phyloP scores from a whole-genome alignment of 2,888 invertebrate species.

The Melipona beecheii region DNA sequence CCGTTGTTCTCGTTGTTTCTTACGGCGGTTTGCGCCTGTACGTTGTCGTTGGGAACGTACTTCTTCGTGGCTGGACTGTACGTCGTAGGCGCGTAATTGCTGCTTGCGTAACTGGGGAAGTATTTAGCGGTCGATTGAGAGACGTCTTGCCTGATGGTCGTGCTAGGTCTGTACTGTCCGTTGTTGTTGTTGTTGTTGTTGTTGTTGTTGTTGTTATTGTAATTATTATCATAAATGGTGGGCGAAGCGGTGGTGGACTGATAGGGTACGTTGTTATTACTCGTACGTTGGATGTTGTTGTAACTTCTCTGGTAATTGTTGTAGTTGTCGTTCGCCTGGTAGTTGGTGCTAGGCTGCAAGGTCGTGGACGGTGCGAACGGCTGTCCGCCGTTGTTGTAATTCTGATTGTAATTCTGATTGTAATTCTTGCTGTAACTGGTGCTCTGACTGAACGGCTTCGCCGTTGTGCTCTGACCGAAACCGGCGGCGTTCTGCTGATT shows the following conservation, averaged over 20 bases:
- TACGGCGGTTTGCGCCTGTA: constrained; percentile 55
- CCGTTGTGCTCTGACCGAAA: constrained; percentile 67
- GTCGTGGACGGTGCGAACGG: constrained; percentile 75
- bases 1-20: constrained; percentile 67
- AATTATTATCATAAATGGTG: constrained; percentile 74
- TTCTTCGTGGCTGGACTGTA: constrained; percentile 81
- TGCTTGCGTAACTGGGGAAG: constrained; percentile 84
- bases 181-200: constrained; percentile 67
- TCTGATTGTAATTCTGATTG: constrained; percentile 63
- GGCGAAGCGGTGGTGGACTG: constrained; percentile 75
- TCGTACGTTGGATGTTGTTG: constrained; percentile 79
- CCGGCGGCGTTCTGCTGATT: constrained; percentile 63
- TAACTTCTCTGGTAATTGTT: constrained; percentile 77
- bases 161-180: constrained; percentile 69
- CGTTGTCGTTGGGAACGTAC: constrained; percentile 55
- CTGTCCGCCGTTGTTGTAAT: constrained; percentile 61
- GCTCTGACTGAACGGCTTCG: constrained; percentile 71
- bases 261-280: constrained; percentile 59
- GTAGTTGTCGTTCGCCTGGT: constrained; percentile 76
- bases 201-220: constrained; percentile 50
- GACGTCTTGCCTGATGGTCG: constrained; percentile 80
- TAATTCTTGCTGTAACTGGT: constrained; percentile 71
- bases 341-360: constrained; percentile 74
- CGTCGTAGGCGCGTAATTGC: constrained; percentile 85
- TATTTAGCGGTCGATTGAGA: constrained; percentile 76